phyloP scores from a whole-genome alignment of 2,888 invertebrate species.

The Epistrophe grossulariae region DNA sequence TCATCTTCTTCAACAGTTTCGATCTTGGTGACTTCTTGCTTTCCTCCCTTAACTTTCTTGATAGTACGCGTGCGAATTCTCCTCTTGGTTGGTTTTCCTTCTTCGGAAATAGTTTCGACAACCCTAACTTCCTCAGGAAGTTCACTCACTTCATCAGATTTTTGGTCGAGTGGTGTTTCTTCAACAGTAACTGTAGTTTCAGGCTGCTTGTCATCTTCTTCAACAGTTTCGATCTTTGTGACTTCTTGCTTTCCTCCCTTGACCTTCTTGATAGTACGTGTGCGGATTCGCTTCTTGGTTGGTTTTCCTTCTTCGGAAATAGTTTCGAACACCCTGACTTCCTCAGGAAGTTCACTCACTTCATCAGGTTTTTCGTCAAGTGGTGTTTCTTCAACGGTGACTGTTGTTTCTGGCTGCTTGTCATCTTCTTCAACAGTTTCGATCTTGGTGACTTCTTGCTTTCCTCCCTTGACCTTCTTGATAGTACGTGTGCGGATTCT shows the following conservation, averaged over 20 bases:
- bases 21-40: slow-evolving; percentile 82
- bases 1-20: slow-evolving; percentile 82
- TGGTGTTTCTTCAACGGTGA: slow-evolving; percentile 77
- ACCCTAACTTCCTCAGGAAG: slow-evolving; percentile 78
- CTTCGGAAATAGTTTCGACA: slow-evolving; percentile 77
- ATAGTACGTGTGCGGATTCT: slow-evolving; percentile 81
- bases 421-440: slow-evolving; percentile 83
- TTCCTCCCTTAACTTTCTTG: slow-evolving; percentile 79
- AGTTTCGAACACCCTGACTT: slow-evolving; percentile 70
- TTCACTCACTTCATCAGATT: slow-evolving; percentile 72
- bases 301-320: slow-evolving; percentile 77
- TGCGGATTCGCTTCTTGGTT: slow-evolving; percentile 79
- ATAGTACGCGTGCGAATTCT: slow-evolving; percentile 81
- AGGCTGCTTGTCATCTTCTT: slow-evolving; percentile 81
- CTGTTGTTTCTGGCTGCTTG: slow-evolving; percentile 81
- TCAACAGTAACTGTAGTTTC: slow-evolving; percentile 79
- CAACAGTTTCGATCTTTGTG: slow-evolving; percentile 80
- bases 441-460: slow-evolving; percentile 83
- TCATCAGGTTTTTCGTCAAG: slow-evolving; percentile 67
- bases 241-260: slow-evolving; percentile 79
- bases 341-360: slow-evolving; percentile 81
- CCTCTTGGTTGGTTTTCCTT: slow-evolving; percentile 79
- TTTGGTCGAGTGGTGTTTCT: slow-evolving; percentile 74
- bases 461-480: slow-evolving; percentile 81
- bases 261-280: slow-evolving; percentile 78